These are phyloP conservation scores for Hesperia comma DNA, from an alignment of 2,888 invertebrate species.

Conservation along the genomic window DNA sequence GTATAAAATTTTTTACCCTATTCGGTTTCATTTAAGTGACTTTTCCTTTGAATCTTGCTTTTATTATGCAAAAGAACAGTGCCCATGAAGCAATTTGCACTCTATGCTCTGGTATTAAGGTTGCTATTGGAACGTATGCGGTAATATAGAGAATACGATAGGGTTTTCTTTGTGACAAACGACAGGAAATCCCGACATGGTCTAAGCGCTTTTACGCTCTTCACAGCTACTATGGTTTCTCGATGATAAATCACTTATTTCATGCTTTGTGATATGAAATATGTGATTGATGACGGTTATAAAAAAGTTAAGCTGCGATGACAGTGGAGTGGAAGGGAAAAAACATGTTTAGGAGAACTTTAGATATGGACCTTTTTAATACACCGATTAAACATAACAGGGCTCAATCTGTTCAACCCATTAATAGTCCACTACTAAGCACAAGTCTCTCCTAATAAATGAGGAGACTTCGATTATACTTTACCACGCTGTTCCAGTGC, in stretches of 20 bases:
- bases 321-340: no score
- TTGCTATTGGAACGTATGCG: constrained; percentile 40
- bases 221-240: constrained; percentile 33
- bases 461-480: no score
- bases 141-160: constrained; percentile 40
- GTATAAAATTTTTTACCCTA: constrained; percentile 26
- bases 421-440: no score
- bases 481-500: no score
- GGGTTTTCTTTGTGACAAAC: constrained; percentile 57
- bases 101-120: constrained; percentile 34
- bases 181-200: constrained; percentile 54
- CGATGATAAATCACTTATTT: constrained; percentile 33
- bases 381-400: no score
- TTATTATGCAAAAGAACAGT: constrained; percentile 15
- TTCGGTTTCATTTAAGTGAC: constrained; percentile 31
- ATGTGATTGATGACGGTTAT: constrained; percentile 28
- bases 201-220: constrained; percentile 45
- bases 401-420: no score
- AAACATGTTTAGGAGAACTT: no score
- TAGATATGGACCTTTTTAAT: no score
- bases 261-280: constrained; percentile 23
- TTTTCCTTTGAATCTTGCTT: constrained; percentile 33
- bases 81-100: constrained; percentile 1
- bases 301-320: neutral
- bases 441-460: no score